Evolutionary conservation across 2,113 vertebrate species (phyloP), one percentile per base, ranked within the genome.

Genomic region (Scartelaos histophorus): DNA sequence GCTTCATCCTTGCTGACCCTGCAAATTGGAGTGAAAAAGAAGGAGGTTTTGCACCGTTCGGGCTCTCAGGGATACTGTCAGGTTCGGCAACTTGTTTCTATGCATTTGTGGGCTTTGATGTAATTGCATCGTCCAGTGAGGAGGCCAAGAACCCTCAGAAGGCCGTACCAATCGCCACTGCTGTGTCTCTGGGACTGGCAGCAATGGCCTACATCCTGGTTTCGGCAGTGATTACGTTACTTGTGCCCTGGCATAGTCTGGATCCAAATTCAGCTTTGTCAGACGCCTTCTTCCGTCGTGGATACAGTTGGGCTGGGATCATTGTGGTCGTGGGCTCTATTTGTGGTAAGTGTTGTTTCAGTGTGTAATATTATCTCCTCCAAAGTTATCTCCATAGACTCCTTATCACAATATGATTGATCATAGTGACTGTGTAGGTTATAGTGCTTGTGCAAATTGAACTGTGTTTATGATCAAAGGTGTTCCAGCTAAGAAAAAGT

Each of bases 1-100:
- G 98, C 7, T 97, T 98, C 17, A 12, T 94, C 6, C 91, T 99
- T 0, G 96, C 96, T 0, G 92, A 94, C n/a, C 95, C 96, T 0
- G 91, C 79, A 74, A 98, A 99, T 86, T 99, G 96, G 96, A 93
- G 96, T 4, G 22, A 88, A 1, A 90, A 88, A 16, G 94, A 97
- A 73, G 97, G 98, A 0, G 97, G 98, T 9, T 99, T 99, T 12
- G 94, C 95, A 3, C 98, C 97, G 0, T 96, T 91, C 0, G 97
- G 98, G 6, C 57, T 97, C n/a, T 98, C 97, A 0, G 98, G 98
- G 21, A 90, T 99, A 86, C 89, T 99, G 91, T 94, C 96, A 0
- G 98, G 98, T 81, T 96, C 98, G 0, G 97, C 98, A 69, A 98
- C 96, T 1, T 99, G 98, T 80, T 98, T 99, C 89, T 99, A 95